phyloP scores from a whole-genome alignment of 2,888 invertebrate genomes.

The Aphelenchoides bicaudatus region DNA sequence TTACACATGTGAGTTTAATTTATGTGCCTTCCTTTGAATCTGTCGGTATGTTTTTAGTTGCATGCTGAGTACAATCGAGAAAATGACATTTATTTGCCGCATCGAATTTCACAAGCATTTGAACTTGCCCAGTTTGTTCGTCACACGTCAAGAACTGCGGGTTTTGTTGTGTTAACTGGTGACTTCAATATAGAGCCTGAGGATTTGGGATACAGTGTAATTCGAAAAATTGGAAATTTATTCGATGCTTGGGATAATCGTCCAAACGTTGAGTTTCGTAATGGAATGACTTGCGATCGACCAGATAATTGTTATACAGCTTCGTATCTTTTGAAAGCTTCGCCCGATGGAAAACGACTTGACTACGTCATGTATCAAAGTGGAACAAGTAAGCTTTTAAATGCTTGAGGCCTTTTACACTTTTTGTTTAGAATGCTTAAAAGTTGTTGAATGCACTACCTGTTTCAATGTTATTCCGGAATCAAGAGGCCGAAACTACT shows the following conservation, averaged over 20 bases:
- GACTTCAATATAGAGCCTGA: constrained; percentile 88
- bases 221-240: constrained; percentile 48
- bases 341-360: constrained; percentile 77
- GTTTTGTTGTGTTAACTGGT: constrained; percentile 82
- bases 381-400: constrained; percentile 28
- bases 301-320: constrained; percentile 78
- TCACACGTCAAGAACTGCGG: constrained; percentile 67
- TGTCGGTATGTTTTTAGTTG: constrained; percentile 62
- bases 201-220: constrained; percentile 65
- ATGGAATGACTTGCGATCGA: constrained; percentile 74
- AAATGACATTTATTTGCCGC: constrained; percentile 80
- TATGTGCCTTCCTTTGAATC: background rate
- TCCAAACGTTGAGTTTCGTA: constrained; percentile 33
- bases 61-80: constrained; percentile 86
- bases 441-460: constrained; percentile 27
- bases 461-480: constrained; percentile 30
- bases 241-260: constrained; percentile 52
- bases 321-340: constrained; percentile 61
- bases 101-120: constrained; percentile 81
- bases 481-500: constrained; percentile 44
- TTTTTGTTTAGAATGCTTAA: constrained; percentile 16
- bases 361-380: constrained; percentile 72
- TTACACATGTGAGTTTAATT: constrained; percentile 71
- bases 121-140: constrained; percentile 90
- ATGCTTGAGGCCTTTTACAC: background rate